A percentile compares a stretch with the other conserved stretches of the same genome.
Conservation (phyloP, 2,797 vertebrate species). For the Leucoraja ocellata region DNA sequence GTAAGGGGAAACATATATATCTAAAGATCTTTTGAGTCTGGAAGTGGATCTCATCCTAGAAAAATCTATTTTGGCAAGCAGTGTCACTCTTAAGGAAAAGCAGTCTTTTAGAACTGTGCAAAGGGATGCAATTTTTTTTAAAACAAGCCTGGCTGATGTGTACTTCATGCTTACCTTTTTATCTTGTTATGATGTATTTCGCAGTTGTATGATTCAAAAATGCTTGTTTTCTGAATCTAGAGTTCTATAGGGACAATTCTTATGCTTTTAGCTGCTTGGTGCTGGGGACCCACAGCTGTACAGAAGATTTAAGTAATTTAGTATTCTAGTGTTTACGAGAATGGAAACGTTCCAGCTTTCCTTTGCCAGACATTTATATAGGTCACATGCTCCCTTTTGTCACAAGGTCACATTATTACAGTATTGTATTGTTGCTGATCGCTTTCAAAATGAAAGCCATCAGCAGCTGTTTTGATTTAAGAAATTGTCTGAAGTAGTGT, state of each 20-base stretch:
- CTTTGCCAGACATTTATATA: conserved; percentile 32
- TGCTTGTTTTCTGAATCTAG: not conserved
- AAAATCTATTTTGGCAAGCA: not conserved
- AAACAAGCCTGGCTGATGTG: not conserved
- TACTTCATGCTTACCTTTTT: not conserved
- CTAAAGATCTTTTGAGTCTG: not conserved
- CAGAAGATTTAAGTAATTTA: conserved; percentile 36
- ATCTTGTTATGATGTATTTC: not conserved
- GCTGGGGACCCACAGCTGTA: conserved; percentile 30
- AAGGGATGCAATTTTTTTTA: not conserved
- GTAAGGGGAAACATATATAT: not conserved
- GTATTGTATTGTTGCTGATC: conserved; percentile 34
- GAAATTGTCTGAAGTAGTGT: conserved; percentile 31
- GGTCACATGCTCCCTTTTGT: conserved; percentile 34
- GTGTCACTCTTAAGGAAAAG: not conserved
- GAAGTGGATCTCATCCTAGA: not conserved
- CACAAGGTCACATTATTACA: conserved; percentile 36
- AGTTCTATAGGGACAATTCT: not conserved
- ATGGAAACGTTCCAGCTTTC: conserved; percentile 32
- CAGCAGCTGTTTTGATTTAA: conserved; percentile 38
- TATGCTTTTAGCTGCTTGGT: not conserved
- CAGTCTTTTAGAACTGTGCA: not conserved
- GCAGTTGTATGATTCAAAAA: not conserved
- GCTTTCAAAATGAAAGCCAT: conserved; percentile 24
- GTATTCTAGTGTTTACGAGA: conserved; percentile 32